phyloP scores from a whole-genome alignment of 2,888 invertebrate species.

The Entomobrya multifasciata region DNA sequence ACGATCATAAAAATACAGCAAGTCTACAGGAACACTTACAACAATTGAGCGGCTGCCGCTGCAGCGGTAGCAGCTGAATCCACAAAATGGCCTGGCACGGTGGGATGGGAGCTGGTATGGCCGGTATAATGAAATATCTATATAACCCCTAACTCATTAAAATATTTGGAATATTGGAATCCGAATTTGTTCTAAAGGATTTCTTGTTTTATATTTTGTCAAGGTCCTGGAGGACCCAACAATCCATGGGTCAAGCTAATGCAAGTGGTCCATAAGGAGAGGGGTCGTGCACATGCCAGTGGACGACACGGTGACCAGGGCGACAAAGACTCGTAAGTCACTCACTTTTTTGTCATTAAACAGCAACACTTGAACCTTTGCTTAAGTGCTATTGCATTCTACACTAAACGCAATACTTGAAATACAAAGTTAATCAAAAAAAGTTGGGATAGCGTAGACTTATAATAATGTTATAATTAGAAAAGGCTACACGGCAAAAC shows the following conservation, averaged over 20 bases:
- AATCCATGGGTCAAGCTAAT: conserved; percentile 92
- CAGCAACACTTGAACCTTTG: background rate
- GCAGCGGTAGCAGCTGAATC: background rate
- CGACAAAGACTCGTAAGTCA: conserved; percentile 80
- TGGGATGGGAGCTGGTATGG: conserved; percentile 74
- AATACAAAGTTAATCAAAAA: background rate
- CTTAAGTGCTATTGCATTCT: too few relatives aligned
- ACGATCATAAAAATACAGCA: too few relatives aligned
- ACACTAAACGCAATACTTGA: background rate
- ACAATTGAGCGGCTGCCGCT: conserved; percentile 11
- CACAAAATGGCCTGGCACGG: conserved; percentile 76
- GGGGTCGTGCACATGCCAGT: conserved; percentile 85
- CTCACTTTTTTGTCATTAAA: background rate
- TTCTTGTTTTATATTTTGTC: too few relatives aligned
- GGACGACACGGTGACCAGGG: conserved; percentile 81
- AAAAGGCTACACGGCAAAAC: background rate
- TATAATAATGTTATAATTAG: conserved; percentile 2
- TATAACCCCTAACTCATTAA: background rate
- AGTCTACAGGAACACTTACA: too few relatives aligned
- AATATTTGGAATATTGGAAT: too few relatives aligned
- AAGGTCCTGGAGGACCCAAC: conserved; percentile 85
- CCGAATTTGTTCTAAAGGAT: too few relatives aligned
- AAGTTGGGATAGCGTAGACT: background rate
- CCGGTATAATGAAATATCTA: background rate
- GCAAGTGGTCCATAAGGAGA: conserved; percentile 87